These are phyloP conservation scores for Linurgus olivaceus DNA, from an alignment of 2,797 vertebrate genomes.

Conservation along the genomic window DNA sequence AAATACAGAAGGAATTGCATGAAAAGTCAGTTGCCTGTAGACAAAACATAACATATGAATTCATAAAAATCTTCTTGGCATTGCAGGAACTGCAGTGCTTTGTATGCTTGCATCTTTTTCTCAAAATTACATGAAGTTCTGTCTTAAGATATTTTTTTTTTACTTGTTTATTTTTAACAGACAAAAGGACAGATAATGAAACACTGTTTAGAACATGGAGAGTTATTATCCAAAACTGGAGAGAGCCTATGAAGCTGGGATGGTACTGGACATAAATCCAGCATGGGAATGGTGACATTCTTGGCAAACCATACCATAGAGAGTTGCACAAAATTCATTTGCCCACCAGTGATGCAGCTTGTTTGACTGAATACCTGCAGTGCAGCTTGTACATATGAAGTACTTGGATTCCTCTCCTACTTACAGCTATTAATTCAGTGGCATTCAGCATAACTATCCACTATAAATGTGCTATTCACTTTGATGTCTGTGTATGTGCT, in stretches of 20 bases:
- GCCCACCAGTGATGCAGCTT: background rate
- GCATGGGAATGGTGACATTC: background rate
- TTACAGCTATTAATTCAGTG: background rate
- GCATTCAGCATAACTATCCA: background rate
- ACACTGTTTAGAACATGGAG: background rate
- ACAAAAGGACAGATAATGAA: background rate
- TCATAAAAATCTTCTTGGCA: background rate
- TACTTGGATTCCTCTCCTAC: background rate
- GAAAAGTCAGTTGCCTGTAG: background rate
- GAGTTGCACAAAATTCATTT: background rate
- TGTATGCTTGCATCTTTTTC: background rate
- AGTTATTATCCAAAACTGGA: background rate
- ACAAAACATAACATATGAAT: background rate
- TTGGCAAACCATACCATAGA: background rate
- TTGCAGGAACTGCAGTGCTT: background rate
- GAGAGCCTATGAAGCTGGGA: background rate
- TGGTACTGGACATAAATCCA: background rate
- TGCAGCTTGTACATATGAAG: background rate
- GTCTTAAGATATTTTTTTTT: background rate
- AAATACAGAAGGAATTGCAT: background rate
- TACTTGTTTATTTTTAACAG: background rate
- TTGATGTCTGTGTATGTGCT: background rate
- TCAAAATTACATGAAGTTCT: background rate
- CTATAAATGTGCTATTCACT: background rate
- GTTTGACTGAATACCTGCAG: background rate